Evolutionary conservation across 2,113 vertebrate genomes (phyloP).

Genomic region (Balaeniceps rex): DNA sequence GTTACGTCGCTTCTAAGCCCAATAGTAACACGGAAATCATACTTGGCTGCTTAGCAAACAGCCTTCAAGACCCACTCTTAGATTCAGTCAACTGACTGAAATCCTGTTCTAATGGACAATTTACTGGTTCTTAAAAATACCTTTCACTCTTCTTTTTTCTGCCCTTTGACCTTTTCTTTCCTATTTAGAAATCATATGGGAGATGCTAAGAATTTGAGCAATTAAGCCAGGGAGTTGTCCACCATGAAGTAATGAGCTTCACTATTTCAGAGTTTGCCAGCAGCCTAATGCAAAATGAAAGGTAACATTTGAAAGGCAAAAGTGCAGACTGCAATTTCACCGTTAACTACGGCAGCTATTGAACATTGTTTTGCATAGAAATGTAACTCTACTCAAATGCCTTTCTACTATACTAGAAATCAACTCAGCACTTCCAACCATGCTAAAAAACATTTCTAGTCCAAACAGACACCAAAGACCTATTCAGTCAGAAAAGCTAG

Average conservation of each 20-base stretch:
- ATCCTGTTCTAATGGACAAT: neutral
- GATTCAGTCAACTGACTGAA: neutral
- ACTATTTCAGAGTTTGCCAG: neutral
- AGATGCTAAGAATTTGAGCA: neutral
- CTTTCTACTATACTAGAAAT: neutral
- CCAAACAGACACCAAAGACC: neutral
- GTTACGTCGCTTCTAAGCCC: neutral
- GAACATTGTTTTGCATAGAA: neutral
- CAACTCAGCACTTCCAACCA: neutral
- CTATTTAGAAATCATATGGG: neutral
- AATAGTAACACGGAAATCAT: neutral
- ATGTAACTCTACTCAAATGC: neutral
- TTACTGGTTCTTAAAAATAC: neutral
- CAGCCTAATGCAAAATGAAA: neutral
- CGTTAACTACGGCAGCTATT: neutral
- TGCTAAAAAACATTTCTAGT: neutral
- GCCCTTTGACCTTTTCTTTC: neutral
- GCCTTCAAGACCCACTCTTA: neutral
- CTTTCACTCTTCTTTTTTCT: neutral
- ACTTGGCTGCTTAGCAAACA: accelerated
- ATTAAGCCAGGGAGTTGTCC: neutral
- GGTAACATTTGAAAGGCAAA: neutral
- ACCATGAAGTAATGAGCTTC: neutral
- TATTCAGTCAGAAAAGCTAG: neutral
- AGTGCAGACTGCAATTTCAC: neutral